Conservation (phyloP, 2,888 invertebrate genomes). For the Hydrotaea diabolus region DNA sequence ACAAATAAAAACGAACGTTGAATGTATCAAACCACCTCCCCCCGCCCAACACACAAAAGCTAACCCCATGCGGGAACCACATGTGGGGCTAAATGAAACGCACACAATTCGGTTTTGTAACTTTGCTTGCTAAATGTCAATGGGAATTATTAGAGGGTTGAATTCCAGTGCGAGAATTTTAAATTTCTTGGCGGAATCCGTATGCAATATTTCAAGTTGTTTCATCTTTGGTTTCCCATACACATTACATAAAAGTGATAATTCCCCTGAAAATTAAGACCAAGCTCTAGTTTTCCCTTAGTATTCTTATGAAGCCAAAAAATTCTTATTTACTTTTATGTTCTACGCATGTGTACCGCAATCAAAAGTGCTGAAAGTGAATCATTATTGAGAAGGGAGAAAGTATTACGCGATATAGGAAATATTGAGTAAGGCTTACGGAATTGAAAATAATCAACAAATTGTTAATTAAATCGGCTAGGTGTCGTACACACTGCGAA, state of each 20-base stretch:
- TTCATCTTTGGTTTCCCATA: background rate
- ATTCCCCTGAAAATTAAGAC: background rate
- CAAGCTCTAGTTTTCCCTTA: too few relatives aligned
- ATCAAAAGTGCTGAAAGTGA: too few relatives aligned
- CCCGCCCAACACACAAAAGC: too few relatives aligned
- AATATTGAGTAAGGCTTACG: too few relatives aligned
- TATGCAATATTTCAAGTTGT: background rate
- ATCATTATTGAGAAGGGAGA: background rate
- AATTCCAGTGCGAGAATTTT: background rate
- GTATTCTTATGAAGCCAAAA: background rate
- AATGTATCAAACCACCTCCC: background rate
- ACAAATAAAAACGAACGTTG: background rate
- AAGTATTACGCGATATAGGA: background rate
- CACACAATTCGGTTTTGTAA: too few relatives aligned
- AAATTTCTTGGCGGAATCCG: background rate
- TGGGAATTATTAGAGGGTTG: background rate
- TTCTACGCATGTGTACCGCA: background rate
- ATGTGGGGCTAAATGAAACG: background rate
- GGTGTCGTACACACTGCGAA: too few relatives aligned
- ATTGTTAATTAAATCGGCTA: too few relatives aligned
- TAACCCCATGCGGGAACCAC: background rate
- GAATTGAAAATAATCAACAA: too few relatives aligned
- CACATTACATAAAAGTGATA: background rate
- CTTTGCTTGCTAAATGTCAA: background rate
- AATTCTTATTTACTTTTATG: background rate